Evolutionary conservation across 2,797 vertebrate genomes (phyloP).

Genomic region (Ceryle rudis): DNA sequence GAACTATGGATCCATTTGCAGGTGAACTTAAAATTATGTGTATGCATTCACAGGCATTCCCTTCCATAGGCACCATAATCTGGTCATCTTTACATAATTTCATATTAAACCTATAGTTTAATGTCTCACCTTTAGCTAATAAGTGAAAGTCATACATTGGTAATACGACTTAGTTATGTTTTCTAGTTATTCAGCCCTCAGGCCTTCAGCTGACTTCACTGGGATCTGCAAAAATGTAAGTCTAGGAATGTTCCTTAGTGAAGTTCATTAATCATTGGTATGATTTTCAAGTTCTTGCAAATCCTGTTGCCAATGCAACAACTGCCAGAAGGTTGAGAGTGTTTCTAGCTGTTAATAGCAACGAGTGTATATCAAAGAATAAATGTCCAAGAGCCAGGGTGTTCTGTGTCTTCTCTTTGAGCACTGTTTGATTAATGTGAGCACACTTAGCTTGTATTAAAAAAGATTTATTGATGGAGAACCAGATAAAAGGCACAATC

Average conservation of each 20-base stretch:
- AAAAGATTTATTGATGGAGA: background rate
- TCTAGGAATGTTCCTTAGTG: background rate
- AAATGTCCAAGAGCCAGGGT: background rate
- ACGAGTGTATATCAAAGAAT: background rate
- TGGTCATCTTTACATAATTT: background rate
- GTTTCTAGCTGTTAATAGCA: constrained; percentile 41
- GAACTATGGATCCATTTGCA: background rate
- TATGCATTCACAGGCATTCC: background rate
- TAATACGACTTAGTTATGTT: background rate
- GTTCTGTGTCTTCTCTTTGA: constrained; percentile 21
- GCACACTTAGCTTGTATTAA: background rate
- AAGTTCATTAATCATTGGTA: background rate
- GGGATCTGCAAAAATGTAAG: background rate
- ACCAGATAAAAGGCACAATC: background rate
- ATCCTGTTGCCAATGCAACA: constrained; percentile 5
- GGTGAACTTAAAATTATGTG: background rate
- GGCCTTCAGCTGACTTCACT: background rate
- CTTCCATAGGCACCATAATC: background rate
- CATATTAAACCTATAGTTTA: background rate
- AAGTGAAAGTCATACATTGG: background rate
- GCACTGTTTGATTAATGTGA: background rate
- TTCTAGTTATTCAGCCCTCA: background rate
- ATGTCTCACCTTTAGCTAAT: background rate
- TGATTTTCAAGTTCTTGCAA: background rate
- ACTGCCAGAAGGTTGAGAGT: background rate